Percentiles rank a stretch among this genome's conserved stretches.
phyloP scores from a whole-genome alignment of 2,797 vertebrate genomes.

The Fistularia commersonii region DNA sequence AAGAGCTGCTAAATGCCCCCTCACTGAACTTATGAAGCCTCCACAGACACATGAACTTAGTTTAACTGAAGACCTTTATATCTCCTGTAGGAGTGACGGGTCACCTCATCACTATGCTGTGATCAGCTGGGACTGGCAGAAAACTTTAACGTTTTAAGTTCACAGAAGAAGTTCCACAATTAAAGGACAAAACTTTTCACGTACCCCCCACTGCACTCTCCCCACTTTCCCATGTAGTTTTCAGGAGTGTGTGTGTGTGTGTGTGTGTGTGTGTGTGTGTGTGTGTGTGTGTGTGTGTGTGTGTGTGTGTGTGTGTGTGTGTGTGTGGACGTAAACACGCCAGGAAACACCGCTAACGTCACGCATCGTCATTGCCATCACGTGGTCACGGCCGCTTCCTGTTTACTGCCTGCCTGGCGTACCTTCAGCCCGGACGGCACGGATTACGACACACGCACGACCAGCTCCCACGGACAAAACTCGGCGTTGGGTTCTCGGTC shows the following conservation, averaged over 20 bases:
- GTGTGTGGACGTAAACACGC: background rate
- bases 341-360: too few species aligned
- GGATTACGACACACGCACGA: slow-evolving; percentile 38
- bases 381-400: slow-evolving; percentile 69
- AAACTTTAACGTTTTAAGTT: too few species aligned
- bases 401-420: slow-evolving; percentile 69
- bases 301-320: background rate
- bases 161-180: too few species aligned
- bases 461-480: background rate
- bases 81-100: too few species aligned
- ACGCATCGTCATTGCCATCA: slow-evolving; percentile 51
- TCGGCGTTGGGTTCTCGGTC: background rate
- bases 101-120: too few species aligned
- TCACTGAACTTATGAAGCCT: too few species aligned
- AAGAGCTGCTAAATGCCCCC: too few species aligned
- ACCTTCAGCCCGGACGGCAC: slow-evolving; percentile 25
- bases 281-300: background rate
- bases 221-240: background rate
- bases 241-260: background rate
- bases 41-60: too few species aligned
- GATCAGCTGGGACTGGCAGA: too few species aligned
- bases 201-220: too few species aligned
- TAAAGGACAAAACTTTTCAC: too few species aligned
- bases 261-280: background rate
- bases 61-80: too few species aligned